Conservation (phyloP, 2,888 invertebrate species). For the Melanargia galathea region DNA sequence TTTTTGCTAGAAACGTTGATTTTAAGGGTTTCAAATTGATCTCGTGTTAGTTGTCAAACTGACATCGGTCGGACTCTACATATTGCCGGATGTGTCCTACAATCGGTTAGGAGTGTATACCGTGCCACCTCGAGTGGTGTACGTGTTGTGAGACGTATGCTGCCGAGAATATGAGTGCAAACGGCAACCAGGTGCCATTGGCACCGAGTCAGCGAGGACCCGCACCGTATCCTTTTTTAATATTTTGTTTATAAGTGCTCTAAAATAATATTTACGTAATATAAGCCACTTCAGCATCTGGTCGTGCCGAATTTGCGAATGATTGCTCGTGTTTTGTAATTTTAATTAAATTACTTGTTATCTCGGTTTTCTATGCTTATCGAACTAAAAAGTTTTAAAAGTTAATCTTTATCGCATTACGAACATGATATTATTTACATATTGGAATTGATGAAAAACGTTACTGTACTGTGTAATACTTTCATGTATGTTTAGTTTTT, state of each 20-base stretch:
- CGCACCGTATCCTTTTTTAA: constrained; percentile 83
- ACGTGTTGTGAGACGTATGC: constrained; percentile 83
- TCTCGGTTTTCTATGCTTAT: constrained; percentile 22
- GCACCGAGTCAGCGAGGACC: constrained; percentile 82
- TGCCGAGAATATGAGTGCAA: constrained; percentile 84
- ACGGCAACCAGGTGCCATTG: constrained; percentile 85
- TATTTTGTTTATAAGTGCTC: constrained; percentile 46
- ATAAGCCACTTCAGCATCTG: constrained; percentile 71
- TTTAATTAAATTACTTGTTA: no score
- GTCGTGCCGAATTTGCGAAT: constrained; percentile 68
- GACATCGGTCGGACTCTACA: constrained; percentile 72
- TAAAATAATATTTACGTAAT: constrained; percentile 76
- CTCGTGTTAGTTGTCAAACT: constrained; percentile 73
- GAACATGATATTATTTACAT: constrained; percentile 9
- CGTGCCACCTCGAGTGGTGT: constrained; percentile 85
- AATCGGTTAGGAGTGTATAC: constrained; percentile 79
- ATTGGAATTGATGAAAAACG: constrained; percentile 1
- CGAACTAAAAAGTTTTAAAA: not conserved
- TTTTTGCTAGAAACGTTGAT: constrained; percentile 74
- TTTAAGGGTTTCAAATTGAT: constrained; percentile 67
- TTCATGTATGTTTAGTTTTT: not conserved
- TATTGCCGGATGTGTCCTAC: constrained; percentile 82
- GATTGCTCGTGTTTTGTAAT: constrained; percentile 30
- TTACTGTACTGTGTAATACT: not conserved
- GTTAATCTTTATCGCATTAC: constrained; percentile 10